Conservation (phyloP, 2,797 vertebrate species). For the Notolepis coatsorum region DNA sequence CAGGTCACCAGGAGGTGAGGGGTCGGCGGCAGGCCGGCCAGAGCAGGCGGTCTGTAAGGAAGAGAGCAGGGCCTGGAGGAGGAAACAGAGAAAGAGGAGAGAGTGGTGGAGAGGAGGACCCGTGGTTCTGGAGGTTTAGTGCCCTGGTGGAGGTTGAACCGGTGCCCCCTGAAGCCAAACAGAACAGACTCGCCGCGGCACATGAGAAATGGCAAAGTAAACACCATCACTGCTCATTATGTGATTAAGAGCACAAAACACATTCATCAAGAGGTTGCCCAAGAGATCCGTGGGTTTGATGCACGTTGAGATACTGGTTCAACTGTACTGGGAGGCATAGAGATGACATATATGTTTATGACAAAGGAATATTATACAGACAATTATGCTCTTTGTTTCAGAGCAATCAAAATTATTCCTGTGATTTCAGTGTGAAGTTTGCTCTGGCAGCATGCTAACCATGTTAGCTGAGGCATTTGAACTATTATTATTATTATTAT, state of each 20-base stretch:
- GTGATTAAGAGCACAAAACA: slow-evolving; percentile 42
- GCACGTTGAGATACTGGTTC: slow-evolving; percentile 30
- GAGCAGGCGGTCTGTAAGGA: slow-evolving; percentile 8
- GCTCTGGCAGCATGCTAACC: too few species aligned
- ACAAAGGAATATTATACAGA: too few species aligned
- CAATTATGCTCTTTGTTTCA: too few species aligned
- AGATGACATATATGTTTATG: background rate
- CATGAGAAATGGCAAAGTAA: slow-evolving; percentile 59
- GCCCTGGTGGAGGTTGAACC: slow-evolving; percentile 37
- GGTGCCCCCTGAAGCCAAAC: slow-evolving; percentile 46
- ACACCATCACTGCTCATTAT: slow-evolving; percentile 44
- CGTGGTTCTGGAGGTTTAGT: background rate
- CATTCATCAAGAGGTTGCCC: slow-evolving; percentile 49
- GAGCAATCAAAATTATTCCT: too few species aligned
- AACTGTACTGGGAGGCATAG: background rate
- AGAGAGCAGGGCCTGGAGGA: slow-evolving; percentile 3
- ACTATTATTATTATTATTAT: too few species aligned
- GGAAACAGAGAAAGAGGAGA: slow-evolving; percentile 6
- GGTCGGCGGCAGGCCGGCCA: slow-evolving; percentile 61
- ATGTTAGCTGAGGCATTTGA: too few species aligned
- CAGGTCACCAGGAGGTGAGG: slow-evolving; percentile 69
- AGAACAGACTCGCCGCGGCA: slow-evolving; percentile 45
- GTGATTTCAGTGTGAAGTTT: too few species aligned
- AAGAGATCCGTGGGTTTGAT: slow-evolving; percentile 28
- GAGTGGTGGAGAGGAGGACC: background rate